Base-by-base conservation (phyloP, 2,113 vertebrate genomes). In the Odocoileus hemionus region DNA sequence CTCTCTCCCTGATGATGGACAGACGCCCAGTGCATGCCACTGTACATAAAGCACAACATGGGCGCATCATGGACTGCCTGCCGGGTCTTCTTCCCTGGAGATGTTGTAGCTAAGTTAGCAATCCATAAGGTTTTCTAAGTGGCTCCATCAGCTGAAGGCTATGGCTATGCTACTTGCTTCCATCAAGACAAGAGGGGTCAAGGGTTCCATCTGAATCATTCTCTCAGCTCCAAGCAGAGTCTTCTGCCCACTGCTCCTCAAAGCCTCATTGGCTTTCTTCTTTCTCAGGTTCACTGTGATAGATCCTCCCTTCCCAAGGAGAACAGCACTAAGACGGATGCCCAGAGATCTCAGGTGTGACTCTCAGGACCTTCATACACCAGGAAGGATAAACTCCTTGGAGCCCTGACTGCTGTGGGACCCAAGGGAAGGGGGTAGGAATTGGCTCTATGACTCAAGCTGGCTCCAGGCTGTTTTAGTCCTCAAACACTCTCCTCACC, bases 41-140 rank as follows among this genome's bases (percentile, higher is more conserved):
- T 95, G 26, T 39, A 60, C 74, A 76, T 92, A 86, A 67, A 84
- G 45, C 47, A 76, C 60, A 13, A 76, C 60, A 13, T 0, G 83
- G 47, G 64, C 2, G 0, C 28, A 0, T 47, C 95, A 94, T 33
- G 45, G 85, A 47, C 14, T 89, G 90, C 92, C 82, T 83, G 33
- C 39, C 1, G 15, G 95, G n/a, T 50, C 39, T 60, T 87, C 88
- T 70, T 79, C 93, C 91, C 52, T n/a, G 33, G 85, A 95, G 82
- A 61, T 45, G 55, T 1, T 83, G 39, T 55, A 64, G 50, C 78
- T 70, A 93, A 83, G 79, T 82, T 79, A 92, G 78, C 64, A 80
- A 23, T 52, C 86, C 86, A 52, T 50, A 87, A 28, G 86, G 74
- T 70, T 94, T 95, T 23, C 58, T 67, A 96, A 94, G 78, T 78